A percentile compares a stretch with the other conserved stretches of the same genome.
These are phyloP conservation scores for Petrolisthes manimaculis DNA, from an alignment of 2,888 invertebrate genomes.

Conservation along the genomic window DNA sequence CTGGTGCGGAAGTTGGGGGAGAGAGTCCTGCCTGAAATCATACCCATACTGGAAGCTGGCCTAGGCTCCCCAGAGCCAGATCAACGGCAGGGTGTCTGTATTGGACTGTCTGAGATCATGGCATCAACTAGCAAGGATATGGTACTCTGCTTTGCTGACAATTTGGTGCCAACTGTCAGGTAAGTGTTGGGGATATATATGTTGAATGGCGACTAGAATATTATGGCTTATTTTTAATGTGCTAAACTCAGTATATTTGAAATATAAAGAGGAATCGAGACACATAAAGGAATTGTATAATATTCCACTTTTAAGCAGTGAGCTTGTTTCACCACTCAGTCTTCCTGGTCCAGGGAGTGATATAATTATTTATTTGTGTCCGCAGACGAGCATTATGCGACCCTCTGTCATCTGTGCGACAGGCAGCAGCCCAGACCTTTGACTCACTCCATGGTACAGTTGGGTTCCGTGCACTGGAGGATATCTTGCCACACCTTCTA, in stretches of 20 bases:
- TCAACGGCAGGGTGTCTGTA: conserved; percentile 98
- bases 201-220: not conserved
- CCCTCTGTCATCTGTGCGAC: conserved; percentile 88
- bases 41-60: conserved; percentile 95
- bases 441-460: conserved; percentile 95
- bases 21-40: conserved; percentile 95
- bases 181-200: conserved; percentile 66
- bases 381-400: conserved; percentile 88
- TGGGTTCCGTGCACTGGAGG: conserved; percentile 93
- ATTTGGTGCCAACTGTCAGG: conserved; percentile 91
- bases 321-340: no score
- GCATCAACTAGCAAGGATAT: conserved; percentile 94
- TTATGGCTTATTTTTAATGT: not conserved
- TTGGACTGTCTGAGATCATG: conserved; percentile 98
- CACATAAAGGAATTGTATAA: no score
- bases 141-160: conserved; percentile 90
- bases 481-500: conserved; percentile 93
- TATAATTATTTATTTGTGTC: conserved; percentile 9
- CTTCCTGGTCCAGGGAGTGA: no score
- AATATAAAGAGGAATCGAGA: no score
- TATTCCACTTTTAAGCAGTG: no score
- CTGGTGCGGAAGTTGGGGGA: conserved; percentile 97
- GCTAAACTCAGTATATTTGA: not conserved
- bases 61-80: conserved; percentile 91
- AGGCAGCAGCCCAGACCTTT: conserved; percentile 96